These are phyloP conservation scores for Drosophila kurseongensis DNA, from an alignment of 1,140 invertebrate species.

Conservation along the genomic window DNA sequence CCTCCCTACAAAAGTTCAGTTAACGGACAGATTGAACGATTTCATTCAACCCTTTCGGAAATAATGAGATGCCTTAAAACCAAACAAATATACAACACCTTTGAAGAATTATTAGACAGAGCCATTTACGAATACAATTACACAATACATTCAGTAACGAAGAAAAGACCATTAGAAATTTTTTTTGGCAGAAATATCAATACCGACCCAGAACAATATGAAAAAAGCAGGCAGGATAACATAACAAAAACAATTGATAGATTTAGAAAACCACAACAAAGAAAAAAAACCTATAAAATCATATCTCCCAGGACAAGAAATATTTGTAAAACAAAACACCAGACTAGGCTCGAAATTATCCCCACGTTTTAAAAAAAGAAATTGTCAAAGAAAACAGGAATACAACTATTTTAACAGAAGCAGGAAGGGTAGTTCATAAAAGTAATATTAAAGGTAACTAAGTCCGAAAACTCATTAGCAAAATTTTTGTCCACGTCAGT, in stretches of 20 bases:
- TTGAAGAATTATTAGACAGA: constrained; percentile 32
- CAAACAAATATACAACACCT: constrained; percentile 9
- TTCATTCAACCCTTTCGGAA: constrained; percentile 30
- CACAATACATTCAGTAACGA: constrained; percentile 40
- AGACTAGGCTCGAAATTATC: constrained; percentile 5
- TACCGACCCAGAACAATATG: constrained; percentile 7
- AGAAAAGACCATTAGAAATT: too few relatives aligned
- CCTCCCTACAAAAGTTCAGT: too few relatives aligned
- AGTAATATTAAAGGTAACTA: too few relatives aligned
- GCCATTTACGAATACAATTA: constrained; percentile 38
- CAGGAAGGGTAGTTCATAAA: constrained; percentile 4
- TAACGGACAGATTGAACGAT: neutral
- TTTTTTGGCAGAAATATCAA: constrained; percentile 33
- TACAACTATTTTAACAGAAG: neutral
- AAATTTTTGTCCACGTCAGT: too few relatives aligned
- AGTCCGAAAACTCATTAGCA: too few relatives aligned
- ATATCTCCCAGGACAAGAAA: constrained; percentile 17
- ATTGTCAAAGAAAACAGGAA: neutral
- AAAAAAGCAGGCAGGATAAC: constrained; percentile 11
- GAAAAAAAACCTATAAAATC: constrained; percentile 10
- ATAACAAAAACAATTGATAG: constrained; percentile 17
- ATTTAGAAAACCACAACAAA: constrained; percentile 1
- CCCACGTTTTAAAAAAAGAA: constrained; percentile 3
- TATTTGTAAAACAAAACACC: constrained; percentile 11
- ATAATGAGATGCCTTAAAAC: constrained; percentile 34